Base-by-base conservation (phyloP, 1,140 invertebrate genomes). In the Meloidogyne chitwoodi region DNA sequence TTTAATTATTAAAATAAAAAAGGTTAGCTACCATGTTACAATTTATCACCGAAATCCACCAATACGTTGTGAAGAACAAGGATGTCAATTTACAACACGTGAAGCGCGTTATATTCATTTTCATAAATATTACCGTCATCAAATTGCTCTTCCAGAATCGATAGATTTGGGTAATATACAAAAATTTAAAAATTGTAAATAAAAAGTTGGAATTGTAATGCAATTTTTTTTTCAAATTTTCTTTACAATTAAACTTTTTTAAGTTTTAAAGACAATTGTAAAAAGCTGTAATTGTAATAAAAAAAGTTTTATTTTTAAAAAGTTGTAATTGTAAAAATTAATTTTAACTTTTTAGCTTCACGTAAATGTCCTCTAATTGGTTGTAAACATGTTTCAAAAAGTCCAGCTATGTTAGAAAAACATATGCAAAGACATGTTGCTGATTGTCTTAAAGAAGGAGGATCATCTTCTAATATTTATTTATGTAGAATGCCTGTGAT, bases 21-120 rank as follows among this genome's bases (percentile, higher is more conserved):
- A 56, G 48, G 73, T 75, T 22, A 76, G 56, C 26, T 78, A 85
- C 71, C 85, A 86, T 67, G 85, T 86, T 14, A 86, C 85, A 27
- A 86, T 86, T 44, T 86, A 86, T 74, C 85, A 86, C 41, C 81
- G 85, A 44, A 86, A 86, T 77, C 85, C 85, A 16, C 85, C 85
- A 29, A 86, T 86, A 31, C 74, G 76, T 16, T 86, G 85, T 69
- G 83, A 84, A 61, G 77, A 83, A 41, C 66, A 77, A 27, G 83
- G 85, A 5, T 86, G 85, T 56, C 76, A 85, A 19, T 86, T 86
- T 65, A 82, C 81, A 5, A 86, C 85, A 2, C 68, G 80, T 31
- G 81, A 82, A 34, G 81, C 85, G 11, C 75, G 85, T 22, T 86
- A 86, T 77, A 86, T 86, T 62, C 86, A 86, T 72, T 86, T 86